These are phyloP conservation scores for Melierax canorus DNA, from an alignment of 2,113 vertebrate genomes.

Conservation along the genomic window DNA sequence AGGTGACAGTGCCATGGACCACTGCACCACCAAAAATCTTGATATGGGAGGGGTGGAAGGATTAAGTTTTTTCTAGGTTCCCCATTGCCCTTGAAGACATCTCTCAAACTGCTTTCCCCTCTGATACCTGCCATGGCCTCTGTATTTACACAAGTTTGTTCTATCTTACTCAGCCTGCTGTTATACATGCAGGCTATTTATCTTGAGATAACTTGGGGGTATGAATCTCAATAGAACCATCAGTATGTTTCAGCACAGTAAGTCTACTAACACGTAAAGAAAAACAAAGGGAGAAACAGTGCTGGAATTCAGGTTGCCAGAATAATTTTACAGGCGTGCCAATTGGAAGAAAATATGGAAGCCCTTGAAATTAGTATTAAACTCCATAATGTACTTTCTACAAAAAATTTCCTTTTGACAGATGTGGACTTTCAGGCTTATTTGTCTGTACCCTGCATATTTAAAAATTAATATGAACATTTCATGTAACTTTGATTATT, in stretches of 20 bases:
- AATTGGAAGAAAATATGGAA: not conserved
- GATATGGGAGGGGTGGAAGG: not conserved
- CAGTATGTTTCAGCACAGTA: not conserved
- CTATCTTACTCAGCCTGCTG: not conserved
- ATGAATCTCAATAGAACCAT: not conserved
- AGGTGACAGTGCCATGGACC: not conserved
- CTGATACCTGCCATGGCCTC: accelerated
- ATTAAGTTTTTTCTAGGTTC: not conserved
- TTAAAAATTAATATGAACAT: not conserved
- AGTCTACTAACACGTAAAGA: not conserved
- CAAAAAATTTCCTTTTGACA: not conserved
- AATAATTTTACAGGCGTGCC: not conserved
- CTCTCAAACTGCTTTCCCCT: not conserved
- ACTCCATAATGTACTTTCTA: not conserved
- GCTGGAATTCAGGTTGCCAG: not conserved
- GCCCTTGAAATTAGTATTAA: not conserved
- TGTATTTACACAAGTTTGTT: not conserved
- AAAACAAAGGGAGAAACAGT: not conserved
- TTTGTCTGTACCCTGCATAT: not conserved
- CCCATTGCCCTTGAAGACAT: not conserved
- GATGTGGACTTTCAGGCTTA: not conserved
- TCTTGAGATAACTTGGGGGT: not conserved
- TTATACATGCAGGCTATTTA: not conserved
- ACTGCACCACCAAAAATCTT: not conserved
- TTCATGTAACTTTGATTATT: not conserved